Evolutionary conservation across 1,140 invertebrate species (phyloP), one percentile per base, ranked within the genome.

Genomic region (Drosophila oshimai): DNA sequence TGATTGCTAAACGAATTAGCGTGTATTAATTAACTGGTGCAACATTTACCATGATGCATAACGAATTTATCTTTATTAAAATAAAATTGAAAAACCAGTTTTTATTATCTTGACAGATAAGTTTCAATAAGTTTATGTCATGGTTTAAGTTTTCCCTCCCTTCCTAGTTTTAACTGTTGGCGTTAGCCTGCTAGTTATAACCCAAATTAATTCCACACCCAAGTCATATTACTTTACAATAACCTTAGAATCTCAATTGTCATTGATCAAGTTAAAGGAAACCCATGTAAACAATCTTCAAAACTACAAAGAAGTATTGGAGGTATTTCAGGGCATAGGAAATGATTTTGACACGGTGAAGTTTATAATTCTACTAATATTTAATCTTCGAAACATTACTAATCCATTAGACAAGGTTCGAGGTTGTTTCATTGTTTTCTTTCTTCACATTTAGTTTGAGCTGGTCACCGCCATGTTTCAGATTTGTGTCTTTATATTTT

Each of bases 211-310:
- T 5, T 1, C 3, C 1, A n/a, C 20, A 4, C 12, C 57, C 2
- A 7, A 4, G 2, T 18, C 60, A 0, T 10, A 37, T 24, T 42
- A 37, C 13, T 6, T 62, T 47, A 12, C 41, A 7, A 47, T 64
- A 64, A 64, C 60, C 18, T 37, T 18, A 9, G 57, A 47, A n/a
- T 22, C 33, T 0, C 60, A 47, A 22, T 26, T 64, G 9, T 6
- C 31, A 6, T 12, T 64, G 10, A 10, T 64, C 1, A 4, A 37
- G 6, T 10, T 47, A 0, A 46, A 24, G 37, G 39, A 64, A 22
- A 17, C 4, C 5, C 13, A 47, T 2, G 57, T 62, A 0, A 17
- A 34, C 3, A 64, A 64, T 64, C 58, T 64, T 5, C 13, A 62
- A 3, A 47, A 20, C 18, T 64, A 64, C 28, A 62, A 37, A 4